Percentiles rank a stretch among this genome's conserved stretches.
These are phyloP conservation scores for Pseudocheirus occidentalis DNA, from an alignment of 2,797 vertebrate species.

Conservation along the genomic window DNA sequence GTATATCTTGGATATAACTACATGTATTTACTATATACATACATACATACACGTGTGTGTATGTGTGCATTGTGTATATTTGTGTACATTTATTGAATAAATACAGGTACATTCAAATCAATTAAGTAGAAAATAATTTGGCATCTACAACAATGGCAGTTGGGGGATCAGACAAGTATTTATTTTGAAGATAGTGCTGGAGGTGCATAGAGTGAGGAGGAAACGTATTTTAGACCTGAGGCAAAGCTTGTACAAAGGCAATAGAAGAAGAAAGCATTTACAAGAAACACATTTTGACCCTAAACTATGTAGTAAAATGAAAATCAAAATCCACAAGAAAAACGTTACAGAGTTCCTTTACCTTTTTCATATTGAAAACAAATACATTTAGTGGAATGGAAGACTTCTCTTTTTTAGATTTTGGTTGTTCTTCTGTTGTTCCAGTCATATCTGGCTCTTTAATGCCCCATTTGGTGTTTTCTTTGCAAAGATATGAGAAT, in stretches of 20 bases:
- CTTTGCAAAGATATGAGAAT: not conserved
- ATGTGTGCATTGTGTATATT: too few relatives aligned
- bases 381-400: not conserved
- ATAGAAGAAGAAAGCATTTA: not conserved
- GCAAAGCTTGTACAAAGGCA: not conserved
- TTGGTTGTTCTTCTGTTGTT: not conserved
- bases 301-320: conserved; percentile 9
- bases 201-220: not conserved
- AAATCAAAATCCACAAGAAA: not conserved
- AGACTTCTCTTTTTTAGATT: not conserved
- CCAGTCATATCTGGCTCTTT: not conserved
- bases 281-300: not conserved
- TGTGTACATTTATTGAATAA: not conserved
- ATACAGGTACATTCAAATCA: not conserved
- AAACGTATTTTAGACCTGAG: not conserved
- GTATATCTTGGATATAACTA: not conserved
- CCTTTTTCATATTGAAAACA: not conserved
- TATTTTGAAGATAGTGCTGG: not conserved
- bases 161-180: not conserved
- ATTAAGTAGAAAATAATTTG: not conserved
- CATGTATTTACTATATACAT: not conserved
- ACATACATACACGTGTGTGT: not conserved
- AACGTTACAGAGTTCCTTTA: conserved; percentile 27
- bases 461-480: not conserved
- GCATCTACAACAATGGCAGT: not conserved